Evolutionary conservation across 2,888 invertebrate genomes (phyloP).

Genomic region (Chrysodeixis includens): DNA sequence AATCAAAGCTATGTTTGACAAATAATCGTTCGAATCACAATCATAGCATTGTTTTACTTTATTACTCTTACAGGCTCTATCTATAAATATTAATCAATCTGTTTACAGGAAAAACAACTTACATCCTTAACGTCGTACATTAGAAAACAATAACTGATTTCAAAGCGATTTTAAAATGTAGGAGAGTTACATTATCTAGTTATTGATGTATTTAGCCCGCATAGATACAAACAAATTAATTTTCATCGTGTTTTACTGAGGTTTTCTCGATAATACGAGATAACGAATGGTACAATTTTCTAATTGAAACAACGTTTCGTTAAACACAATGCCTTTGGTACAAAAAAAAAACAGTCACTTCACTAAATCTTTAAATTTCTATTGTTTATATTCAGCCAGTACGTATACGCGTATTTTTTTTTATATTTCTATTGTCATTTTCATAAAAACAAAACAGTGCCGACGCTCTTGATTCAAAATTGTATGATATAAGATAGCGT

Average conservation of each 20-base stretch:
- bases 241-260: background rate
- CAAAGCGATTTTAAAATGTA: background rate
- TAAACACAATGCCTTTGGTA: background rate
- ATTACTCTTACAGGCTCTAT: background rate
- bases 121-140: constrained; percentile 35
- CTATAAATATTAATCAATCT: background rate
- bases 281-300: constrained; percentile 4
- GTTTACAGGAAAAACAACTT: constrained; percentile 37
- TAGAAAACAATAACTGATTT: constrained; percentile 36
- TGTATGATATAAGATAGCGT: background rate
- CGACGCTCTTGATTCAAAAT: background rate
- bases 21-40: too few relatives aligned
- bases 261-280: constrained; percentile 2
- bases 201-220: constrained; percentile 10
- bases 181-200: background rate
- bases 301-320: background rate
- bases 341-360: background rate
- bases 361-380: background rate
- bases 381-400: background rate
- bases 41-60: background rate
- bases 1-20: background rate
- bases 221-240: constrained; percentile 6
- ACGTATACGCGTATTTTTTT: too few relatives aligned
- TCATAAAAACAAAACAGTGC: background rate
- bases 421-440: background rate